These are phyloP conservation scores for Diceros bicornis DNA, from an alignment of 2,797 vertebrate genomes.

Conservation along the genomic window DNA sequence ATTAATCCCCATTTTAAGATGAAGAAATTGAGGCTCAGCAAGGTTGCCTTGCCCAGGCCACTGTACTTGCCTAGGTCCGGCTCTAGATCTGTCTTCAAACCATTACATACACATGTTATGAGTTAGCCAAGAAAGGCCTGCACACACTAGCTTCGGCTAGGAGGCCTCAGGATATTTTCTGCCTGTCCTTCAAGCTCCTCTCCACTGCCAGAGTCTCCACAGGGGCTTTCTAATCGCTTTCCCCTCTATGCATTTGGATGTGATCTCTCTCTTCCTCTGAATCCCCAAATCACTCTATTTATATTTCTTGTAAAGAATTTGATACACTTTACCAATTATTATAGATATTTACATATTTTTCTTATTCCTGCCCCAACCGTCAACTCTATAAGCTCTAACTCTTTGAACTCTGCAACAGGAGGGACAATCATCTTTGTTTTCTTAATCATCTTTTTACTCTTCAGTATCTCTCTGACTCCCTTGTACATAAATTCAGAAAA, in stretches of 20 bases:
- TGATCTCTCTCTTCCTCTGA: neutral
- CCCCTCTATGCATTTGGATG: neutral
- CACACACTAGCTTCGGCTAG: neutral
- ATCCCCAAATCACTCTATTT: neutral
- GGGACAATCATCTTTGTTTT: neutral
- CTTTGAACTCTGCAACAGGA: neutral
- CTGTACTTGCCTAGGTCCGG: neutral
- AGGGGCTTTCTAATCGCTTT: neutral
- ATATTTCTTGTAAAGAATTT: neutral
- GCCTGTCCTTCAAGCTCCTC: neutral
- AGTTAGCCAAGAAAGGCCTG: neutral
- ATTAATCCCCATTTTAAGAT: neutral
- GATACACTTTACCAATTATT: neutral
- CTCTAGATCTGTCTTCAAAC: neutral
- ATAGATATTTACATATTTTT: neutral
- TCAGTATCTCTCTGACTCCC: neutral
- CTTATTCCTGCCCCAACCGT: neutral
- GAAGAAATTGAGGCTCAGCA: neutral
- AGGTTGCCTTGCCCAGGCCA: neutral
- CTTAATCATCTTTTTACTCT: neutral
- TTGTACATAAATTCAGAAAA: neutral
- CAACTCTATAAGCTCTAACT: neutral
- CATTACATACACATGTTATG: neutral
- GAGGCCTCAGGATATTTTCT: neutral
- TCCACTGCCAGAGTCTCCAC: neutral